Percentiles rank a stretch among this genome's conserved stretches.
Evolutionary conservation across 1,140 invertebrate genomes (phyloP).

Genomic region (Diabrotica virgifera): DNA sequence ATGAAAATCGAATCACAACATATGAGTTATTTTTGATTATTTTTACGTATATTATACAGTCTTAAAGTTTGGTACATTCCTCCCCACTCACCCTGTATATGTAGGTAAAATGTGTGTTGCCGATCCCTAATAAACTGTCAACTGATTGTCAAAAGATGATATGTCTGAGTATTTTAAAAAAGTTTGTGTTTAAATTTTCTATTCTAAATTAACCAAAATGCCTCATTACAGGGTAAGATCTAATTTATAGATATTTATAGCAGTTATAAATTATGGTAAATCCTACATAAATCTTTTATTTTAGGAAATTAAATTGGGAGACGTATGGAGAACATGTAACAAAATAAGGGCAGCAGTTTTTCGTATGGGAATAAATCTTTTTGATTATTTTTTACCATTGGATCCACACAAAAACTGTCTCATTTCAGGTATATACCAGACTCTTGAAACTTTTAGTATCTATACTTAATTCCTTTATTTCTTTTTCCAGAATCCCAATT

Average conservation of each 20-base stretch:
- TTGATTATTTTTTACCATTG: conserved; percentile 62
- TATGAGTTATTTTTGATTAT: too few relatives aligned
- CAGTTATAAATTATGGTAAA: background rate
- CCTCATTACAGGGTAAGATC: conserved; percentile 27
- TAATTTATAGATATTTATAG: too few relatives aligned
- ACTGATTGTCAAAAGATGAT: too few relatives aligned
- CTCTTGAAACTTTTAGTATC: too few relatives aligned
- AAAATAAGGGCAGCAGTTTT: conserved; percentile 69
- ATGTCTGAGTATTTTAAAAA: too few relatives aligned
- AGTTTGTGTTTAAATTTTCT: too few relatives aligned
- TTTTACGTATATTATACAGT: too few relatives aligned
- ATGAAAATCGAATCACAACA: too few relatives aligned
- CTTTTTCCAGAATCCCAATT: conserved; percentile 62
- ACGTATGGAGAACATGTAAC: conserved; percentile 71
- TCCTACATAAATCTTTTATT: conserved; percentile 16
- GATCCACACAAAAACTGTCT: conserved; percentile 63
- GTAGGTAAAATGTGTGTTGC: too few relatives aligned
- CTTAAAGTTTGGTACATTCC: too few relatives aligned
- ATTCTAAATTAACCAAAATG: conserved; percentile 11
- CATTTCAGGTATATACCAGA: conserved; percentile 57
- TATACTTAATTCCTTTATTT: background rate
- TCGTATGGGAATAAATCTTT: conserved; percentile 64
- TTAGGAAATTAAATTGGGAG: conserved; percentile 47
- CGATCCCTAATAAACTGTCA: too few relatives aligned
- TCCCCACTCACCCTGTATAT: too few relatives aligned